These are phyloP conservation scores for Laspeyria flexula DNA, from an alignment of 2,888 invertebrate genomes.

Conservation along the genomic window DNA sequence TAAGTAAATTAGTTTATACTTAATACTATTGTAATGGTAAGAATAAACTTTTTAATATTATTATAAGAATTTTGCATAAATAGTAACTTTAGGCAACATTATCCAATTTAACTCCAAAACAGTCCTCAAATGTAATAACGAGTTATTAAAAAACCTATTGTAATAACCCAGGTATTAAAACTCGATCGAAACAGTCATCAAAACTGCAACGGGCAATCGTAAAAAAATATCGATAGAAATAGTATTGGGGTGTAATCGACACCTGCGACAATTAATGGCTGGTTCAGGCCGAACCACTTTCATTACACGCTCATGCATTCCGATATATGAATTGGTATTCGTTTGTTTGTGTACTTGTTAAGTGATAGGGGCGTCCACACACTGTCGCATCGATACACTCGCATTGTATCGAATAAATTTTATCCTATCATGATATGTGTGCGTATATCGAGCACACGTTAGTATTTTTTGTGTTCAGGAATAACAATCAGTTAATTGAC, in stretches of 20 bases:
- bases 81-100: too few species aligned
- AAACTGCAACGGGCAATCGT: conserved; percentile 44
- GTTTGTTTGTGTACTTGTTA: conserved; percentile 43
- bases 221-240: conserved; percentile 59
- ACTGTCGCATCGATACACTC: conserved; percentile 21
- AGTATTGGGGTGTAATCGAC: conserved; percentile 65
- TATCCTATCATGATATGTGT: conserved; percentile 18
- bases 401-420: conserved; percentile 24
- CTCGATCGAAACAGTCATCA: conserved; percentile 29
- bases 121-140: not conserved
- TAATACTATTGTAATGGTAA: too few species aligned
- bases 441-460: not conserved
- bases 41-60: too few species aligned
- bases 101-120: too few species aligned
- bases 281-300: conserved; percentile 55
- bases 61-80: too few species aligned
- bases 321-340: conserved; percentile 39
- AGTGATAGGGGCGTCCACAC: conserved; percentile 25
- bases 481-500: too few species aligned
- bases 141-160: not conserved
- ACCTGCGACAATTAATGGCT: conserved; percentile 75
- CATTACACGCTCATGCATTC: conserved; percentile 51
- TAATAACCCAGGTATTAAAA: not conserved
- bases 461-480: not conserved
- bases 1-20: too few species aligned